Base-by-base conservation (phyloP, 2,797 vertebrate genomes). In the Megalops cyprinoides region DNA sequence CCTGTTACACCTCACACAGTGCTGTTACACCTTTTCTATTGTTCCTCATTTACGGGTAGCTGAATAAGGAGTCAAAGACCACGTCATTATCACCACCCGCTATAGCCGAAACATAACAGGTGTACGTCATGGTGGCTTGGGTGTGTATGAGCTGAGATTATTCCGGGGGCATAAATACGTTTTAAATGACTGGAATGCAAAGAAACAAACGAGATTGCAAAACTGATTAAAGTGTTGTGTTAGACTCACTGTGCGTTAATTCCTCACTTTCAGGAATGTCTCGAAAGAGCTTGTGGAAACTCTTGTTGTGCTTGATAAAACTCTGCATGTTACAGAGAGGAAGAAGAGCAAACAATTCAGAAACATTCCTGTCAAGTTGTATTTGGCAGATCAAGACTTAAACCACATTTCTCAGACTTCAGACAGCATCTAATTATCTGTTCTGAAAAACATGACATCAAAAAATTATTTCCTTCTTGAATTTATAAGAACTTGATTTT, bases 231-330 rank as follows among this genome's bases (percentile, higher is more conserved):
- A 42, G 5, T 20, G 5, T 69, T 20, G 10, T 5, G 14, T 84
- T 55, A 53, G 83, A n/a, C 95, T 95, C 89, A 96, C 95, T 88
- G 1, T 92, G 88, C 39, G 88, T 91, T 85, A 96, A 85, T 0
- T 39, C 84, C 14, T 96, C 94, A 10, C 8, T 87, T 73, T 92
- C 87, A 0, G 93, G 84, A 9, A 97, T 85, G 8, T 94, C 93
- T 39, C 81, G 86, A 46, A 97, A 98, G 71, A 93, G 90, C 62
- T 94, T 96, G 88, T 90, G 92, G 89, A 96, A 97, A 76, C 83
- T 85, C 82, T 87, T 87, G 20, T 86, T 86, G 31, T 83, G 88
- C 79, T 94, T 96, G 73, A 46, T 78, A 65, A 91, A 90, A 60
- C 79, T 90, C 91, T 87, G 86, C 58, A 2, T 48, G 42, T 42